Percentiles rank a stretch among this genome's conserved stretches.
These are phyloP conservation scores for Variabilichromis moorii DNA, from an alignment of 2,113 vertebrate species.

Conservation along the genomic window DNA sequence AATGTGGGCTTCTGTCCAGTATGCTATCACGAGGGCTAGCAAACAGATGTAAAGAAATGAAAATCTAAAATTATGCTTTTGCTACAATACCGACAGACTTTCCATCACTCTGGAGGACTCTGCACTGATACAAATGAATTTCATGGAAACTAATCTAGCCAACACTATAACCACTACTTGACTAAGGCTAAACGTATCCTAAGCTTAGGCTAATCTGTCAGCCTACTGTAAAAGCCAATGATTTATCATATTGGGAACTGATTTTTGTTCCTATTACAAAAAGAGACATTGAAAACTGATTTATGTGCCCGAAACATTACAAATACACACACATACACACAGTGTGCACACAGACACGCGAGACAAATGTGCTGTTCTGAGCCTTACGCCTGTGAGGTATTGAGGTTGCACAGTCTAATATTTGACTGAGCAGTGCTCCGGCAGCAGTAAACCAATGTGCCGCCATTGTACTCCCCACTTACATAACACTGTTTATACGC, in stretches of 20 bases:
- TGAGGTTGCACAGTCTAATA: conserved; percentile 7
- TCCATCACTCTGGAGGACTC: not conserved
- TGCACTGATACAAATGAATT: not conserved
- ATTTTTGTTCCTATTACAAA: not conserved
- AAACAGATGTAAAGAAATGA: not conserved
- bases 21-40: too few relatives aligned
- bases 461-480: not conserved
- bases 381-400: not conserved
- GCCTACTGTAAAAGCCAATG: not conserved
- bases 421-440: conserved; percentile 16
- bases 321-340: not conserved
- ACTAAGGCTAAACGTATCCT: not conserved
- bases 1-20: not conserved
- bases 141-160: not conserved
- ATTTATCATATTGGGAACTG: not conserved
- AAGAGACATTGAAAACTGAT: not conserved
- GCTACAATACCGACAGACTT: not conserved
- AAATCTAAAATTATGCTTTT: not conserved
- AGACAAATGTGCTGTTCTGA: conserved; percentile 4
- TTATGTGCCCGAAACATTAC: not conserved
- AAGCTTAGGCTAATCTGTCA: not conserved
- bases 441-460: conserved; percentile 1
- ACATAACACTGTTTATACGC: conserved; percentile 22
- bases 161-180: not conserved
- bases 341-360: not conserved